A percentile compares a stretch with the other conserved stretches of the same genome.
Evolutionary conservation across 2,888 invertebrate species (phyloP).

Genomic region (Agrochola lota): DNA sequence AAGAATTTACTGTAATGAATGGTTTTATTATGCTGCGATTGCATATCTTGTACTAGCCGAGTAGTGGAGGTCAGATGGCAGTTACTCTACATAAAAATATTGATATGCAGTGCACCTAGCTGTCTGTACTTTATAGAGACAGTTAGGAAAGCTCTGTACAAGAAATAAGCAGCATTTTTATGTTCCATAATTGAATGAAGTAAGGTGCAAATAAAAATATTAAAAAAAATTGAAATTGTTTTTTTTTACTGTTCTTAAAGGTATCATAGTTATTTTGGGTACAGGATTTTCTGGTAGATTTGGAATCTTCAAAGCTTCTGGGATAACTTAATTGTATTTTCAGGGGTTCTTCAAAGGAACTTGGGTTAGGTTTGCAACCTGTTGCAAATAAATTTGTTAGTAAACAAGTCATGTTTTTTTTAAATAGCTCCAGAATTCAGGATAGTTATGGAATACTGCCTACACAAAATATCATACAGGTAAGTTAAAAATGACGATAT

Average conservation of each 20-base stretch:
- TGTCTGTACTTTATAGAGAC: no score
- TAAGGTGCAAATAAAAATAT: no score
- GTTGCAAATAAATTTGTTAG: not conserved
- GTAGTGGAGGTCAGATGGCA: conserved; percentile 19
- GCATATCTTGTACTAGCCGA: not conserved
- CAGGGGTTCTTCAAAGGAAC: conserved; percentile 4
- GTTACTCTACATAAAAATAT: not conserved
- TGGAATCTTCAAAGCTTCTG: not conserved
- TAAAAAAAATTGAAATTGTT: no score
- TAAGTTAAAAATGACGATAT: conserved; percentile 26
- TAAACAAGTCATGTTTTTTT: not conserved
- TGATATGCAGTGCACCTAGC: not conserved
- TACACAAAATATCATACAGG: not conserved
- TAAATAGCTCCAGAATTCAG: not conserved
- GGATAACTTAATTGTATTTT: not conserved
- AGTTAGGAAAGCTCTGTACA: no score
- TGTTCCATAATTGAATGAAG: no score
- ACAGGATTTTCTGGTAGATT: not conserved
- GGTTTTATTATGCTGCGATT: conserved; percentile 21
- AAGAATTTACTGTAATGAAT: conserved; percentile 34
- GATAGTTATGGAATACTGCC: not conserved
- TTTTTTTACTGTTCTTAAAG: no score
- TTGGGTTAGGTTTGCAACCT: not conserved
- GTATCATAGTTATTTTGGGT: not conserved
- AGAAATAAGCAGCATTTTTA: no score